Evolutionary conservation across 2,888 invertebrate genomes (phyloP).

Genomic region (Oxyscelio sp.): DNA sequence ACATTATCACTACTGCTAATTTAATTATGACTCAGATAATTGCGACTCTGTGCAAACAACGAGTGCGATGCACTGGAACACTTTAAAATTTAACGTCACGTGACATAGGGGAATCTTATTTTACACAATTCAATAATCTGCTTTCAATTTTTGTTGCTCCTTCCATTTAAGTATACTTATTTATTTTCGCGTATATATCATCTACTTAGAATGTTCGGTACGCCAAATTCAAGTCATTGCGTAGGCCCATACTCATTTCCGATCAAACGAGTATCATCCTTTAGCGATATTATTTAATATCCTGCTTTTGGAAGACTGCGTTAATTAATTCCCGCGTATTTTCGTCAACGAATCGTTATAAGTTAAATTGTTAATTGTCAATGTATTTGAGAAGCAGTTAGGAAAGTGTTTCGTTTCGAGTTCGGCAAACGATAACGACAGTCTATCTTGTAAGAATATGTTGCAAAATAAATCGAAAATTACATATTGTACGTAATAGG

Average conservation of each 20-base stretch:
- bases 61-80: conserved; percentile 73
- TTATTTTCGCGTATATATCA: conserved; percentile 34
- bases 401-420: conserved; percentile 5
- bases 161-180: conserved; percentile 22
- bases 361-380: too few relatives aligned
- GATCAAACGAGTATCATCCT: conserved; percentile 37
- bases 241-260: conserved; percentile 48
- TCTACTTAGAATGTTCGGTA: conserved; percentile 32
- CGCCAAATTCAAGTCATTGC: conserved; percentile 34
- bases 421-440: conserved; percentile 28
- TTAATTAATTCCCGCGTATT: conserved; percentile 45
- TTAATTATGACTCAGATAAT: conserved; percentile 72
- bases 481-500: conserved; percentile 67
- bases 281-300: conserved; percentile 40
- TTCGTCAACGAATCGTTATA: neutral
- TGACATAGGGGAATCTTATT: conserved; percentile 46
- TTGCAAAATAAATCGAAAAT: conserved; percentile 25
- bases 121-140: conserved; percentile 45
- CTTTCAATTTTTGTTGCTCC: neutral
- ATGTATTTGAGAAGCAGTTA: conserved; percentile 1
- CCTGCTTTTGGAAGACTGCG: conserved; percentile 66
- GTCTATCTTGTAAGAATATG: conserved; percentile 12
- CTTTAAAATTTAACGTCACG: conserved; percentile 69
- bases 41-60: conserved; percentile 75
- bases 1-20: conserved; percentile 69